phyloP scores from a whole-genome alignment of 1,140 invertebrate species.

The Halotydeus destructor region DNA sequence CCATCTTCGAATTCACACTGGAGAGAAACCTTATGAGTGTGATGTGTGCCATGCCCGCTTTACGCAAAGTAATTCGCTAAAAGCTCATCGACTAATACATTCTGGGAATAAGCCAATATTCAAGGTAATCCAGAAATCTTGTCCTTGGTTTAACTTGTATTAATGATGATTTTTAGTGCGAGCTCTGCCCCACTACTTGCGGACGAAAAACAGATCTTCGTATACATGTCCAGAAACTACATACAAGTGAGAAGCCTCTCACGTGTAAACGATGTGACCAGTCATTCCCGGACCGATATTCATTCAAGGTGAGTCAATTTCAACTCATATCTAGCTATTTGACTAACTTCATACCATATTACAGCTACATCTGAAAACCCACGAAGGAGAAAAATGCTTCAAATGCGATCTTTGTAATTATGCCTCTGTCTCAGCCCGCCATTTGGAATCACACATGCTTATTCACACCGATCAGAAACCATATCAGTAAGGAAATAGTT shows the following conservation, averaged over 20 bases:
- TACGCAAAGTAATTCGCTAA: conserved; percentile 85
- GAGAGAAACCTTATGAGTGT: conserved; percentile 40
- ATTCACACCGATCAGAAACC: conserved; percentile 86
- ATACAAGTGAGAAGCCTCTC: conserved; percentile 74
- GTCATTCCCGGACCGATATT: conserved; percentile 62
- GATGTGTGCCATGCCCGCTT: conserved; percentile 49
- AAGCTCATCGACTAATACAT: conserved; percentile 82
- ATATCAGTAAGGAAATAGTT: conserved; percentile 34
- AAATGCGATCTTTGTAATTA: conserved; percentile 87
- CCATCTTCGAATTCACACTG: conserved; percentile 38
- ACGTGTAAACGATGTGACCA: conserved; percentile 82
- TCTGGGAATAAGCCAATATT: conserved; percentile 79
- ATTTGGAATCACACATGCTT: conserved; percentile 86
- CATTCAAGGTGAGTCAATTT: conserved; percentile 21
- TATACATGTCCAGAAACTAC: conserved; percentile 87
- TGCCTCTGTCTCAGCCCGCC: conserved; percentile 69
- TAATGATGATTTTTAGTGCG: conserved; percentile 44
- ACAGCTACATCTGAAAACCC: conserved; percentile 53
- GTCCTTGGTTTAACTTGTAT: not conserved
- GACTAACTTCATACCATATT: conserved; percentile 11
- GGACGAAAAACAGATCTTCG: conserved; percentile 86
- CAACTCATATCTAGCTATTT: not conserved
- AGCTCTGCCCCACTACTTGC: conserved; percentile 84
- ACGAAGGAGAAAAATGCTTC: conserved; percentile 93
- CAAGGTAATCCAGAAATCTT: conserved; percentile 13